phyloP scores from a whole-genome alignment of 2,113 vertebrate species.

The Cyprinus carpio region DNA sequence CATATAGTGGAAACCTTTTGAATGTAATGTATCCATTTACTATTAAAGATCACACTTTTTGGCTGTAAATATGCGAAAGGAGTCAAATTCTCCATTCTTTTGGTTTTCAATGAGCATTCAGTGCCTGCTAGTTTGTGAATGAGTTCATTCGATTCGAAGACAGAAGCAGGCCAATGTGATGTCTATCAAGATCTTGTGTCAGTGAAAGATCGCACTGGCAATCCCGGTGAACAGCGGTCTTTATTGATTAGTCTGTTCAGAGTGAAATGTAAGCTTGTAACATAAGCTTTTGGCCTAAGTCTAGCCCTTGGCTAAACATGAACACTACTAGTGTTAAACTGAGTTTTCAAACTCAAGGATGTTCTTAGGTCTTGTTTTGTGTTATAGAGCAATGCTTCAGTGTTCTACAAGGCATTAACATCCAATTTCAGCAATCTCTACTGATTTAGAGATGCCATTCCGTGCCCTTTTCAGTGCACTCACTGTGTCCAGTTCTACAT shows the following conservation, averaged over 20 bases:
- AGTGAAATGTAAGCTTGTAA: constrained; percentile 40
- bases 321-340: constrained; percentile 3
- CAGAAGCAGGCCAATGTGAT: neutral
- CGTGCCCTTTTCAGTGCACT: neutral
- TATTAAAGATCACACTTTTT: neutral
- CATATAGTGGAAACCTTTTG: neutral
- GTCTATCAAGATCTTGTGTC: constrained; percentile 2
- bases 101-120: neutral
- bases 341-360: neutral
- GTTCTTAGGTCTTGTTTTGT: neutral
- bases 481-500: neutral
- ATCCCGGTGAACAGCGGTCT: neutral
- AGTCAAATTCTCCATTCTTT: neutral
- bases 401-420: neutral
- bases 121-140: neutral
- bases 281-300: constrained; percentile 34
- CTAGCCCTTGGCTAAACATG: constrained; percentile 25
- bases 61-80: neutral
- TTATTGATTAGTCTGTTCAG: constrained; percentile 38
- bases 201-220: neutral
- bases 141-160: neutral
- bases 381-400: neutral
- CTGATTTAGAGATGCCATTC: neutral
- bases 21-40: neutral
- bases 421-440: neutral